These are phyloP conservation scores for Cheilosia variabilis DNA, from an alignment of 2,888 invertebrate genomes.

Conservation along the genomic window DNA sequence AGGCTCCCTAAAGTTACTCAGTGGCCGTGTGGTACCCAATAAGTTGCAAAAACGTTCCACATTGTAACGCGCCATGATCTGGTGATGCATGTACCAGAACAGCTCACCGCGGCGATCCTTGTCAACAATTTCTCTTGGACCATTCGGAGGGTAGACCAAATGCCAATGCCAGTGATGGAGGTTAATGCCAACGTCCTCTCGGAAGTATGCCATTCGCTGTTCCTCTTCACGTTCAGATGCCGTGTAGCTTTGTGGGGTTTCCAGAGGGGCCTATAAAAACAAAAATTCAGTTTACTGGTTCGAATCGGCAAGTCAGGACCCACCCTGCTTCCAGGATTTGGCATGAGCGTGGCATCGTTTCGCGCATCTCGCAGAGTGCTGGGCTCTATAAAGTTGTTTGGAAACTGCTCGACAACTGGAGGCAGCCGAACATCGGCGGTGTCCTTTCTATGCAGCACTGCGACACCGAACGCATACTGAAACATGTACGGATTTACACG, in stretches of 20 bases:
- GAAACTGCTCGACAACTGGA: constrained; percentile 89
- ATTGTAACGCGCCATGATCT: constrained; percentile 86
- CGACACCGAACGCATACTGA: constrained; percentile 90
- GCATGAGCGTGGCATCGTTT: constrained; percentile 87
- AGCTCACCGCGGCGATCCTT: constrained; percentile 88
- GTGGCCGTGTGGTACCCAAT: constrained; percentile 82
- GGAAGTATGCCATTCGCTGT: constrained; percentile 91
- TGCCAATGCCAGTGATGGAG: constrained; percentile 96
- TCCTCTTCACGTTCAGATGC: constrained; percentile 89
- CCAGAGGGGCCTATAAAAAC: constrained; percentile 82
- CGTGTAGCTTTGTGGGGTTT: constrained; percentile 88
- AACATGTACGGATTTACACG: constrained; percentile 90
- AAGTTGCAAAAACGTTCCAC: constrained; percentile 87
- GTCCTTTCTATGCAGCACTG: constrained; percentile 85
- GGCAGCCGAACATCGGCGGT: constrained; percentile 85
- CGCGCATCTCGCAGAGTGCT: constrained; percentile 87
- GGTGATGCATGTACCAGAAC: constrained; percentile 88
- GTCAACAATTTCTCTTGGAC: constrained; percentile 85
- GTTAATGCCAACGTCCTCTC: constrained; percentile 91
- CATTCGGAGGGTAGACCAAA: constrained; percentile 90
- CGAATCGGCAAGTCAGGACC: neutral
- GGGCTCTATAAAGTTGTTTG: constrained; percentile 90
- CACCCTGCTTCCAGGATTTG: constrained; percentile 82
- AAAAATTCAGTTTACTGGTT: neutral
- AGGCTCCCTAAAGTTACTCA: constrained; percentile 87